Conservation (phyloP, 2,797 vertebrate genomes). For the Bradypodion ventrale region DNA sequence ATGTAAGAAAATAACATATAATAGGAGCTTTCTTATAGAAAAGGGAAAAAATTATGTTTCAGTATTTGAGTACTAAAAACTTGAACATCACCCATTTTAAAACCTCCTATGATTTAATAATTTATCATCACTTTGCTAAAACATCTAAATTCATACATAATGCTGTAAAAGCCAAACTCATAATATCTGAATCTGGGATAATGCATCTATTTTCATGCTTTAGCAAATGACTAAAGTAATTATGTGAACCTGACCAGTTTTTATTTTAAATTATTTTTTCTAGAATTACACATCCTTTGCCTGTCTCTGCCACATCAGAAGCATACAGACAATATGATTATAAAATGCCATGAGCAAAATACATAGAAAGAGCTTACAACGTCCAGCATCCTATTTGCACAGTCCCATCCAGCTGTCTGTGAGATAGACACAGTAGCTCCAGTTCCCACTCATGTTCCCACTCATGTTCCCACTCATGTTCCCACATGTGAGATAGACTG, state of each 20-base stretch:
- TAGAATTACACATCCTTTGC: conserved; percentile 17
- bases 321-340: conserved; percentile 24
- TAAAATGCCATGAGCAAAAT: neutral
- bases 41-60: conserved; percentile 8
- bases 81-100: conserved; percentile 33
- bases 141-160: conserved; percentile 31
- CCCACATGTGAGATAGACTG: too few species aligned
- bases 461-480: too few species aligned
- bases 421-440: neutral
- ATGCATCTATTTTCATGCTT: conserved; percentile 39
- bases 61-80: neutral
- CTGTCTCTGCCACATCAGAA: neutral
- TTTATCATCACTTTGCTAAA: conserved; percentile 47
- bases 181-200: conserved; percentile 22
- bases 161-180: conserved; percentile 25
- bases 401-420: neutral
- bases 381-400: neutral
- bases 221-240: conserved; percentile 44
- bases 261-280: conserved; percentile 46
- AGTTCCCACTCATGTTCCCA: too few species aligned
- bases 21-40: conserved; percentile 14
- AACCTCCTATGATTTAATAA: conserved; percentile 17
- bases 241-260: conserved; percentile 31
- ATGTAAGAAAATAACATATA: conserved; percentile 15
- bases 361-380: neutral